phyloP scores from a whole-genome alignment of 2,888 invertebrate genomes.

The Melanophora roralis region DNA sequence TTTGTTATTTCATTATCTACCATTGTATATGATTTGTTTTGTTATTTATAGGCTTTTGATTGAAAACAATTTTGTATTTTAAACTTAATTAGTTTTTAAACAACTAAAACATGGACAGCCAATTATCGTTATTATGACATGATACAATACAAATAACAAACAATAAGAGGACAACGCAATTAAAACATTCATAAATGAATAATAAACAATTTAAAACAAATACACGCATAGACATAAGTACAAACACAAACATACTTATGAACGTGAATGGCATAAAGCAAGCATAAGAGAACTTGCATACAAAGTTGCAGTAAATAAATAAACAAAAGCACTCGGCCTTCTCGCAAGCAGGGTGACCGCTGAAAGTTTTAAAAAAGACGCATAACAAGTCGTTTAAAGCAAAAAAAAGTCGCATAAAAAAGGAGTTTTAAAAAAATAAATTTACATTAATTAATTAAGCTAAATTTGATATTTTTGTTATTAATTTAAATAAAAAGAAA shows the following conservation, averaged over 20 bases:
- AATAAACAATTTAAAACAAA: not conserved
- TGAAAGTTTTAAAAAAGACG: no score
- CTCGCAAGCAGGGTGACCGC: no score
- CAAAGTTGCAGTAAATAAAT: no score
- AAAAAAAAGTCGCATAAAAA: no score
- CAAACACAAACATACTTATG: not conserved
- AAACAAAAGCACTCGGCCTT: no score
- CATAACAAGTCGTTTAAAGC: no score
- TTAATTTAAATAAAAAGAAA: no score
- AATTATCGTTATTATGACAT: not conserved
- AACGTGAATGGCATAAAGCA: not conserved
- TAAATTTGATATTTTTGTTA: no score
- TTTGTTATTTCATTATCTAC: conserved; percentile 7
- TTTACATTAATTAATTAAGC: no score
- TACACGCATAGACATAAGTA: not conserved
- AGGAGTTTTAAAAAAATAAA: no score
- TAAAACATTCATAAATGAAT: conserved; percentile 31
- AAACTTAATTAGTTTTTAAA: conserved; percentile 26
- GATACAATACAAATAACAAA: conserved; percentile 10
- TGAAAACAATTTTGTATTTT: not conserved
- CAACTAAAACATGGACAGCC: not conserved
- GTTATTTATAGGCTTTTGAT: not conserved
- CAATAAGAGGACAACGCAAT: conserved; percentile 19
- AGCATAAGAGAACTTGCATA: no score
- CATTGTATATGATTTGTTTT: conserved; percentile 4